phyloP scores from a whole-genome alignment of 2,113 vertebrate species.

The Vimba vimba region DNA sequence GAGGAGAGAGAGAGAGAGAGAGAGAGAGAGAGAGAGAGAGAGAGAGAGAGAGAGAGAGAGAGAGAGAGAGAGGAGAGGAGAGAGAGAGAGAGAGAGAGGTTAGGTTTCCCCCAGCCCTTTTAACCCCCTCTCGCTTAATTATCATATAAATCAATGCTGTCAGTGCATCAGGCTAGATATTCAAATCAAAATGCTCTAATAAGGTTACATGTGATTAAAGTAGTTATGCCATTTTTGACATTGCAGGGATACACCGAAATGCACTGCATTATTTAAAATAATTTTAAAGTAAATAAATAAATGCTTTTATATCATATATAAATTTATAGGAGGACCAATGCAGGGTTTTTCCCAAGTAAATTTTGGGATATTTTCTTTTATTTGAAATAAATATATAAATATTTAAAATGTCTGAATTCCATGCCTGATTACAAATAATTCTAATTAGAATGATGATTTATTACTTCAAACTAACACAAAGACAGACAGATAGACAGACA shows the following conservation, averaged over 20 bases:
- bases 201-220: not conserved
- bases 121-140: not conserved
- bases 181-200: not conserved
- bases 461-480: too few relatives aligned
- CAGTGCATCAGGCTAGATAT: not conserved
- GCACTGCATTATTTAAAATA: not conserved
- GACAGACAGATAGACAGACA: not conserved
- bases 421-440: not conserved
- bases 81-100: not conserved
- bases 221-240: not conserved
- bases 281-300: too few relatives aligned
- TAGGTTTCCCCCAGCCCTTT: conserved; percentile 23
- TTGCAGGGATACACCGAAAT: not conserved
- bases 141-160: conserved; percentile 16
- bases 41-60: not conserved
- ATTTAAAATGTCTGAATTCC: not conserved
- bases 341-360: not conserved
- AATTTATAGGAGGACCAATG: not conserved
- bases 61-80: not conserved
- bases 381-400: not conserved
- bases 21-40: not conserved
- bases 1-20: not conserved
- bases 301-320: too few relatives aligned
- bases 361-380: not conserved
- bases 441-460: too few relatives aligned